Evolutionary conservation across 2,888 invertebrate genomes (phyloP).

Genomic region (Epistrophella euchroma): DNA sequence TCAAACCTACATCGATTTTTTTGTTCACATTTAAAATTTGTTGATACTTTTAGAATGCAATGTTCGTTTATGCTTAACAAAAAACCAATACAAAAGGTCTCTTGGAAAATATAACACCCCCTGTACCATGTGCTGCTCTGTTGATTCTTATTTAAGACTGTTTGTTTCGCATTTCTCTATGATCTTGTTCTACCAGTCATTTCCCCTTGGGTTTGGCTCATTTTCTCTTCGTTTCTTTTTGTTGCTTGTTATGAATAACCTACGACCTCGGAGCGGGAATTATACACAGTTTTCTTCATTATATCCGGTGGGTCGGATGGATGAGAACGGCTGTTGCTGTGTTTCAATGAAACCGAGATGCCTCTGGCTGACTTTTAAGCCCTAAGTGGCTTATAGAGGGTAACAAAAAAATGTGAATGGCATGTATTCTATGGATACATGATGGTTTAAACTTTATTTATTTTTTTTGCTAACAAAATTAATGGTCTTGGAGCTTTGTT

Average conservation of each 20-base stretch:
- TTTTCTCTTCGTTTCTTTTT: conserved; percentile 62
- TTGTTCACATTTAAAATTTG: no score
- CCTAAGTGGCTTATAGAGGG: conserved; percentile 47
- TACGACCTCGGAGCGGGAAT: conserved; percentile 53
- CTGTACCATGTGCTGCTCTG: conserved; percentile 46
- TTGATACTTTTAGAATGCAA: no score
- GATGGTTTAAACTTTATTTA: conserved; percentile 18
- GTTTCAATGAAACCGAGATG: conserved; percentile 13
- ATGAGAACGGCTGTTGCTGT: conserved; percentile 39
- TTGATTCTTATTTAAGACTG: conserved; percentile 67
- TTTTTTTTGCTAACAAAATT: conserved; percentile 27
- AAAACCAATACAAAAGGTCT: not conserved
- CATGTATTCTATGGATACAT: conserved; percentile 19
- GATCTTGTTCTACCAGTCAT: conserved; percentile 18
- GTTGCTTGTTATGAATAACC: conserved; percentile 60
- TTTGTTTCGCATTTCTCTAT: conserved; percentile 61
- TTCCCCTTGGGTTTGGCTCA: conserved; percentile 29
- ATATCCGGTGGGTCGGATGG: conserved; percentile 44
- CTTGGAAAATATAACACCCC: not conserved
- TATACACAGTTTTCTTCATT: conserved; percentile 67
- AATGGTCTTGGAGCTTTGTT: conserved; percentile 42
- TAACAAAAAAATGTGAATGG: conserved; percentile 37
- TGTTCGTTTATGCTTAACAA: no score
- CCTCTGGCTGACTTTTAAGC: conserved; percentile 48
- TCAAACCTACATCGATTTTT: no score